Conservation (phyloP, 2,797 vertebrate species). For the Pempheris klunzingeri region DNA sequence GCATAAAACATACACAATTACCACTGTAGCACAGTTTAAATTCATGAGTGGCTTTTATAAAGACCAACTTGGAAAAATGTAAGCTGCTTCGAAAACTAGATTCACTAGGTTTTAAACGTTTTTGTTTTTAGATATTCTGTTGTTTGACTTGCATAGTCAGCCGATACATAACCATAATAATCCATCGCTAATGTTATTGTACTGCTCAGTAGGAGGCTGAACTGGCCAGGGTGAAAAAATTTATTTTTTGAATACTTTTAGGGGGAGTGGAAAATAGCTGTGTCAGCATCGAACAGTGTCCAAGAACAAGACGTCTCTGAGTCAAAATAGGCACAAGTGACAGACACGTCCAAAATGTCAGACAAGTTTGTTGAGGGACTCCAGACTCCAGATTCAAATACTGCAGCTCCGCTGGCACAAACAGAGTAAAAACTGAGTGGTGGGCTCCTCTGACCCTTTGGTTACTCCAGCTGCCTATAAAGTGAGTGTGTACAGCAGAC, state of each 20-base stretch:
- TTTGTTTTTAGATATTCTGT: neutral
- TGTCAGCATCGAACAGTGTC: conserved; percentile 39
- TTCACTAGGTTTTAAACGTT: neutral
- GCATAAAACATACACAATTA: neutral
- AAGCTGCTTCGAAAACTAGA: neutral
- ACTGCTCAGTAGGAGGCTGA: neutral
- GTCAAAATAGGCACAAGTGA: conserved; percentile 35
- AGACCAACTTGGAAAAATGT: neutral
- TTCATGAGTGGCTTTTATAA: neutral
- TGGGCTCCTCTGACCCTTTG: neutral
- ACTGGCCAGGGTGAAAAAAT: neutral
- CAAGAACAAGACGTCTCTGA: conserved; percentile 42
- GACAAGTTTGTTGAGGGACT: conserved; percentile 25
- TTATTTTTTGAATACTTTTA: conserved; percentile 6
- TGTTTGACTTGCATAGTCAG: neutral
- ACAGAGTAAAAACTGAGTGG: conserved; percentile 14
- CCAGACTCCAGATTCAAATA: conserved; percentile 18
- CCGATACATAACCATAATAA: neutral
- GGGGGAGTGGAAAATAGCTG: conserved; percentile 28
- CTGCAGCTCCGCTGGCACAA: conserved; percentile 17
- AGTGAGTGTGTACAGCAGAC: neutral
- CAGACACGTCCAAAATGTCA: conserved; percentile 33
- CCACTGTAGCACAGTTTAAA: neutral
- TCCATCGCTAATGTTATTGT: conserved; percentile 19
- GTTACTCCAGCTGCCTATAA: conserved; percentile 8